Conservation (phyloP, 2,113 vertebrate species). For the Tachuris rubrigastra region DNA sequence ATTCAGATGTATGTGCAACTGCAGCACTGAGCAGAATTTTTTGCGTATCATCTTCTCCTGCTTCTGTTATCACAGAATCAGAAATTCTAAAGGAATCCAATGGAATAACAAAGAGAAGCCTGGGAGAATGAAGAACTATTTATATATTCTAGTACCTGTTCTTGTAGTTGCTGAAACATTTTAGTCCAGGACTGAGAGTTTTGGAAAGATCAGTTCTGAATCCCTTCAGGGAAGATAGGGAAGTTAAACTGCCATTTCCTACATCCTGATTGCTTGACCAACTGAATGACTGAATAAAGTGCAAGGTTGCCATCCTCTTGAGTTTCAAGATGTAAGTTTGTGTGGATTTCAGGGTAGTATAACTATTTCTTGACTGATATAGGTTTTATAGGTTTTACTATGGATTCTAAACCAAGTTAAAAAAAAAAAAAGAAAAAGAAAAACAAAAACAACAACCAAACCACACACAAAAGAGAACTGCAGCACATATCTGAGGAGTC, state of each 20-base stretch:
- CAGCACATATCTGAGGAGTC: not conserved
- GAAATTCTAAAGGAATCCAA: not conserved
- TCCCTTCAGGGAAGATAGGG: not conserved
- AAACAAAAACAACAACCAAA: not conserved
- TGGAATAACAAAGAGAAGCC: not conserved
- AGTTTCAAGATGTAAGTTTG: not conserved
- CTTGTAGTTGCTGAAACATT: not conserved
- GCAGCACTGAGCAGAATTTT: not conserved
- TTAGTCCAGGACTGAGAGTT: not conserved
- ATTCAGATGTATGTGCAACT: not conserved
- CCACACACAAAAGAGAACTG: not conserved
- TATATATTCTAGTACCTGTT: not conserved
- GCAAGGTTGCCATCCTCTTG: not conserved
- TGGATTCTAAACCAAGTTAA: not conserved
- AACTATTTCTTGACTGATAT: not conserved
- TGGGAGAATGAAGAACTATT: not conserved
- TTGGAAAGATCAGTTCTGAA: not conserved
- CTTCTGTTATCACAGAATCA: not conserved
- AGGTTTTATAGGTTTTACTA: not conserved
- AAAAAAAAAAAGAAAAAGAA: no score
- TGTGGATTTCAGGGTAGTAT: not conserved
- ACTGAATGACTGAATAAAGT: not conserved
- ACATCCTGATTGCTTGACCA: not conserved
- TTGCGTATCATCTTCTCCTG: not conserved
- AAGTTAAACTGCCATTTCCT: not conserved